These are phyloP conservation scores for Pomacea canaliculata DNA, from an alignment of 2,888 invertebrate species.

Conservation along the genomic window DNA sequence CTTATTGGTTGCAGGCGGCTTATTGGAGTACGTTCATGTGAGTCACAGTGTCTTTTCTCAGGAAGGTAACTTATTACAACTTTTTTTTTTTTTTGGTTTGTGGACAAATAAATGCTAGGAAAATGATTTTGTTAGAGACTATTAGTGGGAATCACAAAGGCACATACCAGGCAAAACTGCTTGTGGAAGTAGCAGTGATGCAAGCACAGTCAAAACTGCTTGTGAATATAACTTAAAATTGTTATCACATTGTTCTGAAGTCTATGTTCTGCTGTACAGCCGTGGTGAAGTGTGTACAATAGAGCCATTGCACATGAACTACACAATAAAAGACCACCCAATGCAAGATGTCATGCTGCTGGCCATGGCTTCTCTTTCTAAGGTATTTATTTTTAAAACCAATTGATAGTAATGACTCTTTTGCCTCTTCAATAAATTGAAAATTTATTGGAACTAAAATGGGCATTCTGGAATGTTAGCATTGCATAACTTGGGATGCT, in stretches of 20 bases:
- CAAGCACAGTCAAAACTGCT: no score
- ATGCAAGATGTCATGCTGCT: conserved; percentile 83
- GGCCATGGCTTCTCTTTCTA: conserved; percentile 93
- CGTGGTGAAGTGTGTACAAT: conserved; percentile 91
- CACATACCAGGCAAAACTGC: not conserved
- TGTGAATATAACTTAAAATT: no score
- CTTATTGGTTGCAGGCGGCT: conserved; percentile 73
- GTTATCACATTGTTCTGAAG: no score
- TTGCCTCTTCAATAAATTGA: no score
- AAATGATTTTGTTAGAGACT: not conserved
- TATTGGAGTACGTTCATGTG: conserved; percentile 88
- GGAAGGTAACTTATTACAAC: conserved; percentile 74
- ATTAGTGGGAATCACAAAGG: not conserved
- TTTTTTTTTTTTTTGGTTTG: not conserved
- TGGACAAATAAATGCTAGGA: no score
- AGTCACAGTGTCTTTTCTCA: conserved; percentile 92
- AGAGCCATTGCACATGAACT: conserved; percentile 77
- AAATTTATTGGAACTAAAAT: not conserved
- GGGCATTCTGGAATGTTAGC: no score
- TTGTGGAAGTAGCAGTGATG: conserved; percentile 1
- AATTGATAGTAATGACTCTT: no score
- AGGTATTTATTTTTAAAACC: conserved; percentile 72
- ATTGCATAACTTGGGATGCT: no score
- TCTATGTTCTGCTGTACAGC: conserved; percentile 71
- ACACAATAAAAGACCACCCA: conserved; percentile 75